These are phyloP conservation scores for Mercenaria mercenaria DNA, from an alignment of 1,140 invertebrate species.

Conservation along the genomic window DNA sequence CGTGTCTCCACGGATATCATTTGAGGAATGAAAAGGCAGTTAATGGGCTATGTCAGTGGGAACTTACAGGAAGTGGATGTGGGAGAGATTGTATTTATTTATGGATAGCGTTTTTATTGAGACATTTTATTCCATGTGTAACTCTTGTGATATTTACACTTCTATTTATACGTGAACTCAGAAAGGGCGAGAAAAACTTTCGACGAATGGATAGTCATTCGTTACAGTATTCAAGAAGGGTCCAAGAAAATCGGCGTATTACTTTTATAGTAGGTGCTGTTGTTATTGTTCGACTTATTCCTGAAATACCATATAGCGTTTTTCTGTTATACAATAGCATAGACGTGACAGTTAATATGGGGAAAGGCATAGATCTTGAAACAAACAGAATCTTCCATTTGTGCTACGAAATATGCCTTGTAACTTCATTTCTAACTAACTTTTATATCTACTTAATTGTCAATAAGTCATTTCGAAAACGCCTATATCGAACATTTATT, in stretches of 20 bases:
- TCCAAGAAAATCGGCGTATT: slow-evolving; percentile 34
- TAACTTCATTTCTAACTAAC: background rate
- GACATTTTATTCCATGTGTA: slow-evolving; percentile 7
- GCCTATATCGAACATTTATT: background rate
- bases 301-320: too few relatives aligned
- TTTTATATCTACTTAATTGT: background rate
- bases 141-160: slow-evolving; percentile 15
- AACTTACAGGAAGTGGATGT: background rate
- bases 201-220: background rate
- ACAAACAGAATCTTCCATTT: too few relatives aligned
- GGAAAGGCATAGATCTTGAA: too few relatives aligned
- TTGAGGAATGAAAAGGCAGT: slow-evolving; percentile 3
- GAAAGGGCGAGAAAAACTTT: background rate
- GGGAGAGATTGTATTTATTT: slow-evolving; percentile 1
- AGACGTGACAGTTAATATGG: too few relatives aligned
- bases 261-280: slow-evolving; percentile 20
- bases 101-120: slow-evolving; percentile 28
- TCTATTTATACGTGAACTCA: slow-evolving; percentile 23
- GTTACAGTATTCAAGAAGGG: background rate
- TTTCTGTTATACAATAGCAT: slow-evolving; percentile 43
- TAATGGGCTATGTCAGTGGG: slow-evolving; percentile 37
- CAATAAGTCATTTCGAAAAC: background rate
- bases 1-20: slow-evolving; percentile 45
- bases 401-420: background rate
- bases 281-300: slow-evolving; percentile 43